Percentiles rank a stretch among this genome's conserved stretches.
Conservation (phyloP, 2,888 invertebrate genomes). For the Labia minor region DNA sequence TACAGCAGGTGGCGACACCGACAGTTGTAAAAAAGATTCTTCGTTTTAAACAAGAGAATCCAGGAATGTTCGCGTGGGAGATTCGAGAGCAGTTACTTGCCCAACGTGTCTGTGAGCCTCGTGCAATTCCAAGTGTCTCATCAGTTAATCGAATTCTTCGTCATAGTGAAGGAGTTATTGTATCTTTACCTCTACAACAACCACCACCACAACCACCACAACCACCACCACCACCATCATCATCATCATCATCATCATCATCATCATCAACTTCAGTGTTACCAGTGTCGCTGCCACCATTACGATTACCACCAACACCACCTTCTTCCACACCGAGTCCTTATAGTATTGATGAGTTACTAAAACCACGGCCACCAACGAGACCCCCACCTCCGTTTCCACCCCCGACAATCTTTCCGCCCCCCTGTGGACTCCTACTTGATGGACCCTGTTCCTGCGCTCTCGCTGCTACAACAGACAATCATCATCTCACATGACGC, state of each 20-base stretch:
- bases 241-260: conserved; percentile 36
- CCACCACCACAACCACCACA: conserved; percentile 29
- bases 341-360: conserved; percentile 74
- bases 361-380: conserved; percentile 59
- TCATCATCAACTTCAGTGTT: conserved; percentile 40
- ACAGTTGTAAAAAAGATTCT: conserved; percentile 91
- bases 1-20: conserved; percentile 92
- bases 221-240: conserved; percentile 38
- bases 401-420: conserved; percentile 26
- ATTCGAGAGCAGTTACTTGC: conserved; percentile 80
- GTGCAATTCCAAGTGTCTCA: conserved; percentile 84
- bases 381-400: conserved; percentile 36
- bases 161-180: conserved; percentile 59
- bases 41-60: conserved; percentile 87
- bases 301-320: conserved; percentile 17
- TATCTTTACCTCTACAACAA: conserved; percentile 39
- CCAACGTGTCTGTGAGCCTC: conserved; percentile 82
- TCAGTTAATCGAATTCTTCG: conserved; percentile 88
- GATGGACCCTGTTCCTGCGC: conserved; percentile 31
- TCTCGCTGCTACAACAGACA: no score
- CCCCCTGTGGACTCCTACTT: conserved; percentile 31
- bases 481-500: neutral
- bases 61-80: conserved; percentile 96
- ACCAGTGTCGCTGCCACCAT: conserved; percentile 32
- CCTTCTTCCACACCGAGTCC: conserved; percentile 49